phyloP scores from a whole-genome alignment of 2,113 vertebrate genomes.

The Plecturocebus donacophilus region DNA sequence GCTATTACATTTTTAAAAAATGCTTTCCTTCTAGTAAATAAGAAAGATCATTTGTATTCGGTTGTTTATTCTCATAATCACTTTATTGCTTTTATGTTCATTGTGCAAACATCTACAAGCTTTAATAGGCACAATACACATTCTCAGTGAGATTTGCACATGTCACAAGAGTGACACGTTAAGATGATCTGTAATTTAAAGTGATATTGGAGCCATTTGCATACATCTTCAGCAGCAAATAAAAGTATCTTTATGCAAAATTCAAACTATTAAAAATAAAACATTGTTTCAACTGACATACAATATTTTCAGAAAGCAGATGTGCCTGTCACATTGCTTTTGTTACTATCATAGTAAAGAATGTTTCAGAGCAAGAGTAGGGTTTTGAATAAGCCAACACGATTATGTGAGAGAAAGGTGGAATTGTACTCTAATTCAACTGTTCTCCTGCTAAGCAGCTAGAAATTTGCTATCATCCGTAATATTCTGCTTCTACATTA shows the following conservation, averaged over 20 bases:
- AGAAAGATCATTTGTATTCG: conserved; percentile 21
- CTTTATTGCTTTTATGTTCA: conserved; percentile 36
- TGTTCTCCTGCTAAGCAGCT: not conserved
- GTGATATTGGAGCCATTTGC: not conserved
- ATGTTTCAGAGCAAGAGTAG: not conserved
- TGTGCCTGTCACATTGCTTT: not conserved
- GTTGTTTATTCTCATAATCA: not conserved
- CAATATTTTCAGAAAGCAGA: conserved; percentile 57
- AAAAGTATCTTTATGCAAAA: conserved; percentile 20
- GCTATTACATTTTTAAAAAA: not conserved
- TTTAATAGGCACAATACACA: conserved; percentile 21
- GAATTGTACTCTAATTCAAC: not conserved
- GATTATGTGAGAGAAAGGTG: not conserved
- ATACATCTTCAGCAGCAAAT: not conserved
- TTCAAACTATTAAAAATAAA: conserved; percentile 44
- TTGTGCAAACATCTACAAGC: conserved; percentile 2
- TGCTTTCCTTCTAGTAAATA: not conserved
- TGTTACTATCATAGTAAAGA: not conserved
- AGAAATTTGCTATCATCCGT: not conserved
- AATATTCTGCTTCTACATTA: not conserved
- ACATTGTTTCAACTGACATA: not conserved
- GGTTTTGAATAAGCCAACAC: conserved; percentile 30
- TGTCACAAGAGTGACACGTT: not conserved
- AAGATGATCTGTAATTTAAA: conserved; percentile 1
- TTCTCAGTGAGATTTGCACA: conserved; percentile 10